Percentiles rank a stretch among this genome's conserved stretches.
These are phyloP conservation scores for Antheraea pernyi DNA, from an alignment of 1,140 invertebrate species.

Conservation along the genomic window DNA sequence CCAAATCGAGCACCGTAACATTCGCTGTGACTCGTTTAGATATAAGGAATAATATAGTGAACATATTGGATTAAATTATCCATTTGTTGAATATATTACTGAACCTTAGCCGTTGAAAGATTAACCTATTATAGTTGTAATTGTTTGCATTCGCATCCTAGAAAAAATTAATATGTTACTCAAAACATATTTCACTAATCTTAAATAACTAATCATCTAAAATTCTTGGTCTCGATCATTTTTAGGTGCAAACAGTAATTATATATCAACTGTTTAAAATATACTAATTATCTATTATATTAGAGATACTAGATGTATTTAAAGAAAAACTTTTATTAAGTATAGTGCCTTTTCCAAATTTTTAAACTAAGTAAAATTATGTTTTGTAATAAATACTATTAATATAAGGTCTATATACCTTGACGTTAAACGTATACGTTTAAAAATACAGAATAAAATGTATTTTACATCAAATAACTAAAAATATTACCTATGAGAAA, in stretches of 20 bases:
- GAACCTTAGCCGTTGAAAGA: no score
- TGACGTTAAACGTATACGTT: slow-evolving; percentile 23
- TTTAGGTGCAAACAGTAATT: not conserved
- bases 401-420: slow-evolving; percentile 36
- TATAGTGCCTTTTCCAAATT: slow-evolving; percentile 69
- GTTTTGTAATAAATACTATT: slow-evolving; percentile 35
- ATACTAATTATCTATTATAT: no score
- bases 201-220: no score
- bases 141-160: no score
- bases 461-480: not conserved
- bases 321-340: slow-evolving; percentile 40
- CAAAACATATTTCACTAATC: no score
- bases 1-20: not conserved
- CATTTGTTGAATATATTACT: slow-evolving; percentile 24
- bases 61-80: slow-evolving; percentile 23
- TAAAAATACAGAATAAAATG: not conserved
- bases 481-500: not conserved
- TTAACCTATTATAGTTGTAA: no score
- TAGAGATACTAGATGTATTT: no score
- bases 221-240: not conserved
- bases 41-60: slow-evolving; percentile 48
- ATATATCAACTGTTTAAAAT: no score
- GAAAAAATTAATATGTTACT: no score
- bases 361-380: slow-evolving; percentile 47
- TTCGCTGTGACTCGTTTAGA: not conserved